phyloP scores from a whole-genome alignment of 2,888 invertebrate genomes.

The Entomobrya multifasciata region DNA sequence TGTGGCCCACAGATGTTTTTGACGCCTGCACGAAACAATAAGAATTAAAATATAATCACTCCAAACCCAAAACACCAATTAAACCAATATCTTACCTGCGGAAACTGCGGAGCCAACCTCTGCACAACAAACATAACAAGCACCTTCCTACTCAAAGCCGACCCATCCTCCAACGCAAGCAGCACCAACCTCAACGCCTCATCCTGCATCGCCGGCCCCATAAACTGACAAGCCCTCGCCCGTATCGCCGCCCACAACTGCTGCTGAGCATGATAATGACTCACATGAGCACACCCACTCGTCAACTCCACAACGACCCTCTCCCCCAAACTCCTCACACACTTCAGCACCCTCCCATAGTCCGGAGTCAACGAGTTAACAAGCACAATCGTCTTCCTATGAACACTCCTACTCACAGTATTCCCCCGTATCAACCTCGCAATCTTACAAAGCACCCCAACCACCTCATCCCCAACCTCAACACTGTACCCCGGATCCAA shows the following conservation, averaged over 20 bases:
- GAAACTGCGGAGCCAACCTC: conserved; percentile 95
- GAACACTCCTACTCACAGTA: conserved; percentile 72
- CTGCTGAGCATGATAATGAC: conserved; percentile 78
- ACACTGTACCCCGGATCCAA: conserved; percentile 63
- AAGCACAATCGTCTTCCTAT: conserved; percentile 74
- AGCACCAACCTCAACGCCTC: conserved; percentile 97
- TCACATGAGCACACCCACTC: conserved; percentile 71
- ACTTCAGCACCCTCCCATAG: conserved; percentile 58
- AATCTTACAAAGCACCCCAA: conserved; percentile 57
- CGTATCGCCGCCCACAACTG: conserved; percentile 76
- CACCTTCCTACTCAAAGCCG: conserved; percentile 94
- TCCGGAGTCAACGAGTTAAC: conserved; percentile 66
- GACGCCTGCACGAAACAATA: conserved; percentile 53
- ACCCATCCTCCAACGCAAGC: conserved; percentile 96
- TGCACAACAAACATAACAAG: conserved; percentile 99
- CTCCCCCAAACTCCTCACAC: conserved; percentile 72
- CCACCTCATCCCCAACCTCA: conserved; percentile 31
- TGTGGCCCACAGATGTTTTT: conserved; percentile 84
- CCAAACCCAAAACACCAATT: not conserved
- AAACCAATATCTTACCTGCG: conserved; percentile 86
- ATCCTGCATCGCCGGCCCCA: conserved; percentile 94
- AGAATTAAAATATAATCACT: conserved; percentile 1
- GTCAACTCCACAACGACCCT: conserved; percentile 72
- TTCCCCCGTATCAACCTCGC: conserved; percentile 68
- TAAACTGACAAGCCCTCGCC: conserved; percentile 70